Base-by-base conservation (phyloP, 2,888 invertebrate genomes). In the Nephrocerus scutellatus region DNA sequence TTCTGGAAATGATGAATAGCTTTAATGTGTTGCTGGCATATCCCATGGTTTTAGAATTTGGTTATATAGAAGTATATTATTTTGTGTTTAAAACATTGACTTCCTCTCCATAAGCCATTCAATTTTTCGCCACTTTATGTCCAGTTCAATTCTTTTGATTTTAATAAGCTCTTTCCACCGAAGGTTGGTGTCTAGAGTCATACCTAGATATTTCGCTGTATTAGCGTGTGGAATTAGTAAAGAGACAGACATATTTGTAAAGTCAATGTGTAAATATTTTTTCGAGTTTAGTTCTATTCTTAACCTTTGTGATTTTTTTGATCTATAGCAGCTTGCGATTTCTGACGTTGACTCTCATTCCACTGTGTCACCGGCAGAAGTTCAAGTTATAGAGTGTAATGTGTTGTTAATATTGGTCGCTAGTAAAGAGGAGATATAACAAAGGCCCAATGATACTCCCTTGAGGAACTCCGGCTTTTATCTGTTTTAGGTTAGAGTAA, bases 91-190 rank as follows among this genome's bases (percentile, higher is more conserved):
- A n/a, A n/a, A n/a, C n/a, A n/a, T n/a, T n/a, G n/a, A n/a, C n/a
- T n/a, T 28, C 12, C 28, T 28, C 10, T 13, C 28, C 12, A 28
- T 10, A 28, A 28, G 28, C 28, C 28, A 28, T 28, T 28, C 10
- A 28, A 8, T 9, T 8, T 28, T 28, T 28, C 28, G 28, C 13
- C 8, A 12, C 13, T 28, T 28, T 7, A 28, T 8, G 8, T 28
- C 28, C 13, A 28, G 28, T 28, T 28, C 28, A 12, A 8, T 28
- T 28, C 12, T 28, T 28, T 28, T 28, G 13, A 28, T 10, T 28
- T 28, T 28, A 28, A 28, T 28, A 12, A n/a, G 28, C 13, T 28
- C 28, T 12, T 28, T 28, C 28, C 28, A 28, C 12, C 13, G 8
- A 8, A 12, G 10, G 10, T 28, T 28, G 10, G 10, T 28, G 13